Base-by-base conservation (phyloP, 1,140 invertebrate species). In the Tetraneura akinire region DNA sequence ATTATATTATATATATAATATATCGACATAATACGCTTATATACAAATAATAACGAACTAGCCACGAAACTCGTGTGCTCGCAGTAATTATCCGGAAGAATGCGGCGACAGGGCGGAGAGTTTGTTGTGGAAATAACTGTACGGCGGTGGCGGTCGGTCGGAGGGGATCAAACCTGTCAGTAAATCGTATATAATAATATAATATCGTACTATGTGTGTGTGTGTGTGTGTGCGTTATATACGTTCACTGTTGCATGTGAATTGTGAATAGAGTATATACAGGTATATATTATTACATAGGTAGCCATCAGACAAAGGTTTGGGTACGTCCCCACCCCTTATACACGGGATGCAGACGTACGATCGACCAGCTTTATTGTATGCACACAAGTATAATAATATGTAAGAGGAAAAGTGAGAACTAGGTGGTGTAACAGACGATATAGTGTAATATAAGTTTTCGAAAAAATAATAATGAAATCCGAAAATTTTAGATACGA, bases 81-180 rank as follows among this genome's bases (percentile, higher is more conserved):
- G 64, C 66, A 21, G 66, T 70, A 70, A 70, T 70, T 70, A 70
- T 70, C 45, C 66, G 66, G 66, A 49, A 70, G 66, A 70, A 70
- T 70, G 66, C 66, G 66, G 66, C 45, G 66, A 70, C 66, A 70
- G 45, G 66, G 66, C 66, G 66, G 66, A 70, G 66, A 70, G 32
- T 70, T 70, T 29, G 64, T 23, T 68, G 64, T 68, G 37, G 64
- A 68, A 68, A 68, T 45, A 68, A 68, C 64, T 45, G 21, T 26
- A 49, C 42, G n/a, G 64, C 42, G 32, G 64, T 14, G 66, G 42
- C 23, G 21, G 66, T 18, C 23, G 66, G 21, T 70, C 23, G 45
- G 66, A 49, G 66, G 66, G 66, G 66, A 70, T 70, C 66, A 70
- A 49, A 47, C 45, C 66, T 70, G 66, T 70, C 66, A n/a, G 45